Evolutionary conservation across 2,888 invertebrate species (phyloP).

Genomic region (Acleris emargana): DNA sequence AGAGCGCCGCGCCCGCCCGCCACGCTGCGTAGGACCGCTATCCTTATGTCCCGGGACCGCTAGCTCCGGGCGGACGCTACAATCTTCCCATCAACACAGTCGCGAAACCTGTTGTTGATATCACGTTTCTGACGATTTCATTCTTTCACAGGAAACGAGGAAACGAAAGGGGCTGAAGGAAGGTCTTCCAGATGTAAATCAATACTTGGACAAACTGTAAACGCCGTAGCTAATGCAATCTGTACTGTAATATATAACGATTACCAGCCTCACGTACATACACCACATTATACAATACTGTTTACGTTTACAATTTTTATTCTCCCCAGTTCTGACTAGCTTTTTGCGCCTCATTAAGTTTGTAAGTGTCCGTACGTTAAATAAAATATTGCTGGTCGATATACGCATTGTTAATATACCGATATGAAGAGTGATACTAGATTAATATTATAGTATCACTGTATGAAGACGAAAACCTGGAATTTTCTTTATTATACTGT

Average conservation of each 20-base stretch:
- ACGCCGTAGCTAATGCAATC: conserved; percentile 75
- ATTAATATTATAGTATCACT: conserved; percentile 43
- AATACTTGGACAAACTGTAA: conserved; percentile 99
- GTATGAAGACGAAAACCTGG: conserved; percentile 52
- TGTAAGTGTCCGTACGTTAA: conserved; percentile 52
- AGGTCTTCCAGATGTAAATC: conserved; percentile 96
- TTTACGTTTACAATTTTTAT: conserved; percentile 55
- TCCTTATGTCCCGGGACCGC: conserved; percentile 89
- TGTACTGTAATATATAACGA: conserved; percentile 77
- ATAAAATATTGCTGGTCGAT: conserved; percentile 66
- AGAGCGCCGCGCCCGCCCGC: conserved; percentile 73
- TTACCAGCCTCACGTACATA: conserved; percentile 59
- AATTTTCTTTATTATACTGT: conserved; percentile 70
- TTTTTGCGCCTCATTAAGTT: conserved; percentile 58
- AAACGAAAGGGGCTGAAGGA: conserved; percentile 99
- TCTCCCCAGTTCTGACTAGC: conserved; percentile 48
- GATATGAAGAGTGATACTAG: conserved; percentile 57
- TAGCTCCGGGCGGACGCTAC: conserved; percentile 84
- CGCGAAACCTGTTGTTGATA: neutral
- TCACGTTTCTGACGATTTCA: conserved; percentile 19
- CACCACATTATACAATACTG: conserved; percentile 57
- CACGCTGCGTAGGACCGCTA: conserved; percentile 91
- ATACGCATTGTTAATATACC: conserved; percentile 60
- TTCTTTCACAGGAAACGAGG: conserved; percentile 91
- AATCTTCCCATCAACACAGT: conserved; percentile 43